A percentile compares a stretch with the other conserved stretches of the same genome.
These are phyloP conservation scores for Protosalanx chinensis DNA, from an alignment of 2,797 vertebrate genomes.

Conservation along the genomic window DNA sequence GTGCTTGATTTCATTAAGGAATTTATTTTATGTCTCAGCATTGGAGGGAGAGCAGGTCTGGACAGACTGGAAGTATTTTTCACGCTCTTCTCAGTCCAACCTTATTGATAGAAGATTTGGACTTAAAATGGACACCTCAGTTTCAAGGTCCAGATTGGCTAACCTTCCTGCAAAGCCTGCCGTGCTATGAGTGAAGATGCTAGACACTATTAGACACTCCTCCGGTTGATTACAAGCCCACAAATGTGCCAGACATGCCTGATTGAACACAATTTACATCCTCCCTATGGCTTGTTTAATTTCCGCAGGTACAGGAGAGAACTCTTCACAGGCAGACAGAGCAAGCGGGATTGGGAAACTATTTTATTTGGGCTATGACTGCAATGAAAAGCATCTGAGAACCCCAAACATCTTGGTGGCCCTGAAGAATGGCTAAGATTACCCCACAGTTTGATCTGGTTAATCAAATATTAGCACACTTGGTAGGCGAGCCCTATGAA, in stretches of 20 bases:
- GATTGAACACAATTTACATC: slow-evolving; percentile 60
- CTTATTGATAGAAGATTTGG: neutral
- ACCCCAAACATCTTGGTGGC: slow-evolving; percentile 12
- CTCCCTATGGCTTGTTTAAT: slow-evolving; percentile 48
- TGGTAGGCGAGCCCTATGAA: neutral
- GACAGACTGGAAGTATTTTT: neutral
- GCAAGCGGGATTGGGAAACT: slow-evolving; percentile 48
- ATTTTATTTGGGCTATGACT: slow-evolving; percentile 21
- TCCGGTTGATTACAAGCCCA: slow-evolving; percentile 55
- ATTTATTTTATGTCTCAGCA: slow-evolving; percentile 58
- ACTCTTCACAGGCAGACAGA: slow-evolving; percentile 34
- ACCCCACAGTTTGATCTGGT: slow-evolving; percentile 32
- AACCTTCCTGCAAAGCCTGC: neutral
- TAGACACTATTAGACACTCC: slow-evolving; percentile 59
- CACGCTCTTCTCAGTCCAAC: neutral
- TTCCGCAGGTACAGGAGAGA: slow-evolving; percentile 35
- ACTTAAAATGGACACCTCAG: slow-evolving; percentile 22
- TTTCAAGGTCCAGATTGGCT: slow-evolving; percentile 21
- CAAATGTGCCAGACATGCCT: slow-evolving; percentile 52
- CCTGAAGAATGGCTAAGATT: slow-evolving; percentile 31
- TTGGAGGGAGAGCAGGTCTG: slow-evolving; percentile 25
- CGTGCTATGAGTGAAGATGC: slow-evolving; percentile 30
- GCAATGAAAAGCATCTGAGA: slow-evolving; percentile 19
- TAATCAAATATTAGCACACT: slow-evolving; percentile 26
- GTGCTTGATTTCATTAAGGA: slow-evolving; percentile 65